phyloP scores from a whole-genome alignment of 2,113 vertebrate genomes.

The Gopherus flavomarginatus region DNA sequence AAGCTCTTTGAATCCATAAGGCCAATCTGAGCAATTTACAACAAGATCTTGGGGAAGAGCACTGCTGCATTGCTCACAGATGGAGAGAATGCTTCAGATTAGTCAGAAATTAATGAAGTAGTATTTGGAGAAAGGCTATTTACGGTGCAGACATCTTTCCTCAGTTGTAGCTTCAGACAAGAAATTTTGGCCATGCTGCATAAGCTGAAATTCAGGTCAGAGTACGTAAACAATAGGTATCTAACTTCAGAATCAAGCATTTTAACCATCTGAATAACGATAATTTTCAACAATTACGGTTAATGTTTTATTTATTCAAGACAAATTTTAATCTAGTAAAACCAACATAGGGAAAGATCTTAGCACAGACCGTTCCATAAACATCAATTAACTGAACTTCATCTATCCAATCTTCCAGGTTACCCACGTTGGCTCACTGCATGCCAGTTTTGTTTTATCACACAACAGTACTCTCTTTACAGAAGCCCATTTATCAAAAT shows the following conservation, averaged over 20 bases:
- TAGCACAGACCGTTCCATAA: neutral
- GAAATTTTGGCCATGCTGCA: constrained; percentile 1
- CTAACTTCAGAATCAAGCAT: constrained; percentile 17
- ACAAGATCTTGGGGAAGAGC: neutral
- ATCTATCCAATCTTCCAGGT: neutral
- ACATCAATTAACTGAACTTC: neutral
- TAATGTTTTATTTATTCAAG: neutral
- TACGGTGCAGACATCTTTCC: constrained; percentile 17
- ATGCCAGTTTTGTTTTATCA: constrained; percentile 6
- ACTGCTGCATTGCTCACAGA: neutral
- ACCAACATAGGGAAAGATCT: neutral
- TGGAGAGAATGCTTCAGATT: neutral
- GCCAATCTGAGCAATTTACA: neutral
- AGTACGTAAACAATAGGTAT: constrained; percentile 24
- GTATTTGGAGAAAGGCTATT: neutral
- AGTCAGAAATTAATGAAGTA: neutral
- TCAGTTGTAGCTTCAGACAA: neutral
- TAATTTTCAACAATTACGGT: neutral
- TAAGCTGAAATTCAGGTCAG: constrained; percentile 7
- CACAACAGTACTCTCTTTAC: neutral
- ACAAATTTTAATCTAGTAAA: neutral
- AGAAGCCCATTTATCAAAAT: neutral
- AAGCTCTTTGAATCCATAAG: neutral
- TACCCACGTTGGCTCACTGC: neutral
- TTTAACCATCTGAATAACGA: neutral